Evolutionary conservation across 2,113 vertebrate species (phyloP).

Genomic region (Pseudorasbora parva): DNA sequence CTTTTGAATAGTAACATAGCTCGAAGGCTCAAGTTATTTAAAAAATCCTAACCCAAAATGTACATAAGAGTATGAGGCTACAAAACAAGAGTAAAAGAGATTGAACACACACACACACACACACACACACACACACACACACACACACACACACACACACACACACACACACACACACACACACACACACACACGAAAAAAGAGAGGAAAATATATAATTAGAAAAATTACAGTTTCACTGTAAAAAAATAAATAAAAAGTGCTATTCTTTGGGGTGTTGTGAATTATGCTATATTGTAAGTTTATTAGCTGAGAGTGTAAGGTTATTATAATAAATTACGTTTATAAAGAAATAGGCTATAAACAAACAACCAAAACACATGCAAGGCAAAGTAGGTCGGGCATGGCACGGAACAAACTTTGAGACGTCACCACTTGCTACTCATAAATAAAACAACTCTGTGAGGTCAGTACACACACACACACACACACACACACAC

Average conservation of each 20-base stretch:
- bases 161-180: neutral
- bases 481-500: neutral
- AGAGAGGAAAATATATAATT: neutral
- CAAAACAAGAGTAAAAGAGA: conserved; percentile 15
- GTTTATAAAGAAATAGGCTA: neutral
- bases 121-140: neutral
- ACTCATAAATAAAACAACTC: neutral
- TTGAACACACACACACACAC: no score
- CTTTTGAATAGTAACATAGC: neutral
- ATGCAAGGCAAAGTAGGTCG: neutral
- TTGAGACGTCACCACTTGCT: neutral
- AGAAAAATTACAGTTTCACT: conserved; percentile 15
- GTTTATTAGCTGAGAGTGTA: neutral
- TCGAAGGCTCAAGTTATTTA: neutral
- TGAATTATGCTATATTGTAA: neutral
- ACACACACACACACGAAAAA: neutral
- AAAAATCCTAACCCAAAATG: neutral
- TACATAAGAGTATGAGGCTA: neutral
- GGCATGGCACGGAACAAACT: neutral
- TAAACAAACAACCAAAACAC: neutral
- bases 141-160: neutral
- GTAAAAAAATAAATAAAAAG: neutral
- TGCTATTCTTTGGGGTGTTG: neutral
- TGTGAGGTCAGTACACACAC: neutral
- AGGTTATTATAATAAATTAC: neutral